Base-by-base conservation (phyloP, 2,888 invertebrate genomes). In the Steromphala cineraria region DNA sequence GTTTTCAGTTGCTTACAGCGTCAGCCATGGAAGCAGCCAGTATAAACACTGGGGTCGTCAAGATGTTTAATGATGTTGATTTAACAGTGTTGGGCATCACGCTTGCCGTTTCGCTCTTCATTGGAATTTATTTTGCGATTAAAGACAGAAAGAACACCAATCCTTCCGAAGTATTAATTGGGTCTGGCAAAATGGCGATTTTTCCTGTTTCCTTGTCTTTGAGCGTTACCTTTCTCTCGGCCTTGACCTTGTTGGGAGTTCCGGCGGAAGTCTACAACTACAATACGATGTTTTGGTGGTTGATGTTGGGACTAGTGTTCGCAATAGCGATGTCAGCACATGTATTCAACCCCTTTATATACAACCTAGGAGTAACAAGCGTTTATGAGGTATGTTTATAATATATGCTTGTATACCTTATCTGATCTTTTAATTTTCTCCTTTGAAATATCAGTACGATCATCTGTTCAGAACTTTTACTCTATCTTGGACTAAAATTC, bases 101-200 rank as follows among this genome's bases (percentile, higher is more conserved):
- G 0, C 80, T 87, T 0, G 24, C 82, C 24, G 75, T 85, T 17
- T 85, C 87, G 0, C 81, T 82, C 31, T 80, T 80, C 21, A 85
- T 87, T 74, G 87, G 93, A 1, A 81, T 92, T 28, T 92, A 88
- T 83, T 93, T 90, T 87, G 93, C 95, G 91, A 95, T 95, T 88
- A 94, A 94, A 52, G 94, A 84, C 80, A 82, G 94, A 87, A 94
- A 94, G 84, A 93, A 94, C 90, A 95, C 85, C 93, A 96, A 92
- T 13, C 91, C 91, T 67, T 87, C 87, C 46, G 92, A 93, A 76
- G 89, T 93, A 67, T 85, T 93, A 17, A 88, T 92, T 78, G 93
- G 92, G 0, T 85, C 91, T 7, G 84, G 91, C 75, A 87, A 87
- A 24, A 91, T 93, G 90, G 86, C 88, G 40, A 88, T 91, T 62